Percentiles rank a stretch among this genome's conserved stretches.
phyloP scores from a whole-genome alignment of 2,113 vertebrate species.

The Spea multiplicata region DNA sequence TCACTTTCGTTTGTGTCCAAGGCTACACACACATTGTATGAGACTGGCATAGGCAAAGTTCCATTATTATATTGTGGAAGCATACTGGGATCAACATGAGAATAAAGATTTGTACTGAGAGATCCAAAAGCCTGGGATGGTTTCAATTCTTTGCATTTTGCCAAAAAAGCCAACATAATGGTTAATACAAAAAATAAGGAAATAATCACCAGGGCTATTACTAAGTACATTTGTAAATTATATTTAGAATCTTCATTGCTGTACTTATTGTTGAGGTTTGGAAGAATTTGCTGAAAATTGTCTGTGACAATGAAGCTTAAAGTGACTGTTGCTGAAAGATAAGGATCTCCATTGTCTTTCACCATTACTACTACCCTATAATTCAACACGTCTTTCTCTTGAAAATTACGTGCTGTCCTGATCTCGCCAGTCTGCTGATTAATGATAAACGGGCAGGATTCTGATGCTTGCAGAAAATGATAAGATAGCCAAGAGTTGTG shows the following conservation, averaged over 20 bases:
- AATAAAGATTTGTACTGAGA: conserved; percentile 35
- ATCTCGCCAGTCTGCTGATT: conserved; percentile 56
- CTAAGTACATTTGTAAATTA: neutral
- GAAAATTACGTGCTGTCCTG: conserved; percentile 51
- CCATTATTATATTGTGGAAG: conserved; percentile 20
- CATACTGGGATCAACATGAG: conserved; percentile 22
- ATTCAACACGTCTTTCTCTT: conserved; percentile 52
- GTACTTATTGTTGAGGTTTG: conserved; percentile 44
- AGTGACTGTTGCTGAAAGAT: conserved; percentile 24
- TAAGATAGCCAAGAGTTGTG: conserved; percentile 54
- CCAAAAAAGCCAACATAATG: neutral
- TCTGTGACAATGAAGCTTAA: conserved; percentile 39
- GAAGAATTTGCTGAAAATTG: conserved; percentile 30
- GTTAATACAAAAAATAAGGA: conserved; percentile 57
- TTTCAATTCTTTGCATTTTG: conserved; percentile 12
- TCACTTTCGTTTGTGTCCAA: neutral
- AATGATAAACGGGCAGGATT: conserved; percentile 47
- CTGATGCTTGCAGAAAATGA: conserved; percentile 46
- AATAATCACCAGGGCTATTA: conserved; percentile 4
- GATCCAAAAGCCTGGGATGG: conserved; percentile 32
- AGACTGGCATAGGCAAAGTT: conserved; percentile 9
- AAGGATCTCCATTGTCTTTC: conserved; percentile 57
- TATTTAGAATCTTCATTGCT: conserved; percentile 51
- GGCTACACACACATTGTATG: conserved; percentile 11
- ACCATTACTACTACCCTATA: conserved; percentile 60